Evolutionary conservation across 2,113 vertebrate species (phyloP).

Genomic region (Zootoca vivipara): DNA sequence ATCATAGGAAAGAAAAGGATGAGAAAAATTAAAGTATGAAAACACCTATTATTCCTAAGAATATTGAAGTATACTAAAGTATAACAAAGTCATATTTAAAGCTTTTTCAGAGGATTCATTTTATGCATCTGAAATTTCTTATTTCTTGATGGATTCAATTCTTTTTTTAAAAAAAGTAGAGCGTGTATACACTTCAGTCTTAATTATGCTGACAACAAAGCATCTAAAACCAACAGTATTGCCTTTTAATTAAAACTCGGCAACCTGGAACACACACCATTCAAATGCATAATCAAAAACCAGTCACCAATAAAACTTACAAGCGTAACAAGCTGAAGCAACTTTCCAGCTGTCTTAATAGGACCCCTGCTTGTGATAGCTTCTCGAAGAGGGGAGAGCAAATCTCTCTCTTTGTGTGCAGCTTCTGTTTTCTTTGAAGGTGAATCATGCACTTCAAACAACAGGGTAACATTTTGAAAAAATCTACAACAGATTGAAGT

Average conservation of each 20-base stretch:
- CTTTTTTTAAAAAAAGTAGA: slow-evolving; percentile 18
- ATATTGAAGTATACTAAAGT: neutral
- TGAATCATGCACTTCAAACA: slow-evolving; percentile 80
- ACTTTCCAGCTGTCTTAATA: slow-evolving; percentile 87
- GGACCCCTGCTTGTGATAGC: slow-evolving; percentile 84
- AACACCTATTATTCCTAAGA: neutral
- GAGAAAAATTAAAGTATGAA: neutral
- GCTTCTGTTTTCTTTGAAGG: slow-evolving; percentile 88
- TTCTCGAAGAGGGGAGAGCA: slow-evolving; percentile 78
- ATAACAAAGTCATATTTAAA: neutral
- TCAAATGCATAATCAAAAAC: slow-evolving; percentile 86
- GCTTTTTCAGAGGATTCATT: slow-evolving; percentile 40
- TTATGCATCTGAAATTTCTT: neutral
- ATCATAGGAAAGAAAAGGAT: neutral
- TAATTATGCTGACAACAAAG: slow-evolving; percentile 62
- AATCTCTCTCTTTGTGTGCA: slow-evolving; percentile 83
- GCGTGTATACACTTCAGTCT: slow-evolving; percentile 42
- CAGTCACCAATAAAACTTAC: slow-evolving; percentile 88
- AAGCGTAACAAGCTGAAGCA: slow-evolving; percentile 83
- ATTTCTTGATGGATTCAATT: slow-evolving; percentile 9
- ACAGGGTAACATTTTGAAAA: slow-evolving; percentile 69
- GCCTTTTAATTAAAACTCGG: slow-evolving; percentile 80
- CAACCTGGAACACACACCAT: slow-evolving; percentile 78
- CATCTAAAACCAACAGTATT: slow-evolving; percentile 63
- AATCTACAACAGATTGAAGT: slow-evolving; percentile 55